Conservation (phyloP, 2,113 vertebrate species). For the Catharus bicknelli region DNA sequence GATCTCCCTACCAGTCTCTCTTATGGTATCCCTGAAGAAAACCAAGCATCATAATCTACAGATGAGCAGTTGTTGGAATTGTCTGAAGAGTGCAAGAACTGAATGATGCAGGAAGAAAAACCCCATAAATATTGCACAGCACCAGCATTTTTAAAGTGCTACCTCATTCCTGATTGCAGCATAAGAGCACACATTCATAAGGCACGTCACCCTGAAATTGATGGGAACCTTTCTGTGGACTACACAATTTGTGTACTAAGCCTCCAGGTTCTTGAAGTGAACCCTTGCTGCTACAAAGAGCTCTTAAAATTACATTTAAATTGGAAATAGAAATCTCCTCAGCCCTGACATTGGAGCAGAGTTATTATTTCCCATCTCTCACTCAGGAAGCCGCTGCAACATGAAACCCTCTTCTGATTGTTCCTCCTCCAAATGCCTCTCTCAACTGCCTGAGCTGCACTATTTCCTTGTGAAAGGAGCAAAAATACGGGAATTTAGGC, state of each 20-base stretch:
- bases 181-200: background rate
- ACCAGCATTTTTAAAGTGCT: slow-evolving; percentile 20
- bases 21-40: background rate
- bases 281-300: background rate
- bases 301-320: slow-evolving; percentile 66
- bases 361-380: slow-evolving; percentile 49
- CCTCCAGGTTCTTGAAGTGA: slow-evolving; percentile 31
- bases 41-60: background rate
- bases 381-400: slow-evolving; percentile 35
- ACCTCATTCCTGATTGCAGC: slow-evolving; percentile 1
- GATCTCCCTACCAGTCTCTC: background rate
- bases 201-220: background rate
- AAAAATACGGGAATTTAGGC: slow-evolving; percentile 17
- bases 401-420: slow-evolving; percentile 48
- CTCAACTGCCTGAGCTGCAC: background rate
- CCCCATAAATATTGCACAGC: slow-evolving; percentile 34
- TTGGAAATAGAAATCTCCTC: slow-evolving; percentile 60
- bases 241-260: slow-evolving; percentile 36
- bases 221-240: slow-evolving; percentile 31
- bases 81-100: background rate
- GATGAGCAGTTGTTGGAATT: slow-evolving; percentile 5
- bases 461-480: slow-evolving; percentile 17
- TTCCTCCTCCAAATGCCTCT: slow-evolving; percentile 40
- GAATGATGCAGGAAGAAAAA: slow-evolving; percentile 4
- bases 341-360: slow-evolving; percentile 14